Evolutionary conservation across 2,797 vertebrate genomes (phyloP).

Genomic region (Natrix natrix): DNA sequence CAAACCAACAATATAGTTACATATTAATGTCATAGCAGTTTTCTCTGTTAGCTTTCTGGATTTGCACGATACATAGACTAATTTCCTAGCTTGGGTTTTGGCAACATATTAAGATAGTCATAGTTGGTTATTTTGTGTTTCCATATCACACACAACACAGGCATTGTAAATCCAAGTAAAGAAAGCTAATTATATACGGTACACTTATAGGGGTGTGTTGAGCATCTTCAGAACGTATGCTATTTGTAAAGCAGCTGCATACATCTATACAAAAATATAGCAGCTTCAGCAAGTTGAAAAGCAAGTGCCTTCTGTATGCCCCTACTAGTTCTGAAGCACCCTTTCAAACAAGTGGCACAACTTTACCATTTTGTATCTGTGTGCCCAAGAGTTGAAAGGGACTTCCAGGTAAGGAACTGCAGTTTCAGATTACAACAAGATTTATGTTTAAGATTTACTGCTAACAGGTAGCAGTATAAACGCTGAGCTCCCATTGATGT

Average conservation of each 20-base stretch:
- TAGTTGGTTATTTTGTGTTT: neutral
- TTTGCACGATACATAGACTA: neutral
- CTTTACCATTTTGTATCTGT: neutral
- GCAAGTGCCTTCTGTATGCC: neutral
- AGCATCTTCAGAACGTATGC: neutral
- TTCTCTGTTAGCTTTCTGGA: neutral
- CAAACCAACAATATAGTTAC: neutral
- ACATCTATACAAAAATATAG: neutral
- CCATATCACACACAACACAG: neutral
- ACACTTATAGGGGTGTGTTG: neutral
- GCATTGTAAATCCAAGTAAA: neutral
- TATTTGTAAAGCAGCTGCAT: neutral
- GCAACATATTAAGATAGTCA: neutral
- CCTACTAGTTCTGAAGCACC: neutral
- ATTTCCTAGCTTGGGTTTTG: neutral
- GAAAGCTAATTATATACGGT: neutral
- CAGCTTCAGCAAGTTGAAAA: neutral
- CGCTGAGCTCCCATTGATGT: neutral
- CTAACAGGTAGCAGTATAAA: neutral
- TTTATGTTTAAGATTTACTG: neutral
- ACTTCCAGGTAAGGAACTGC: neutral
- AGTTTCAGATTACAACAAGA: neutral
- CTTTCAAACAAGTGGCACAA: neutral
- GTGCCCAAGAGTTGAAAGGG: neutral
- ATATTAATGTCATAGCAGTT: neutral